Evolutionary conservation across 2,888 invertebrate genomes (phyloP), one percentile per base, ranked within the genome.

Genomic region (Eupithecia vulgata): DNA sequence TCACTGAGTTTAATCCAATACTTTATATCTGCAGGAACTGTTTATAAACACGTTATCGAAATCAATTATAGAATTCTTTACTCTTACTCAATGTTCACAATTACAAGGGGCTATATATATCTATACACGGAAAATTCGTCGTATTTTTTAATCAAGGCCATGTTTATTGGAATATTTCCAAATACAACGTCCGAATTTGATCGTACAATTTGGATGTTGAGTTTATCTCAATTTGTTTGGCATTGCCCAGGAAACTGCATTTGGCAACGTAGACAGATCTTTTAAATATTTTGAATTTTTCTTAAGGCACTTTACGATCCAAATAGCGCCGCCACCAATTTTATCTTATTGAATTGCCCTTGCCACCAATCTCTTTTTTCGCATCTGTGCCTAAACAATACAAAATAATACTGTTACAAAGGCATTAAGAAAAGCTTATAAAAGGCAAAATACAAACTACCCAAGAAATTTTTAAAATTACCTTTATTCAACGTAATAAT

Each of bases 161-260:
- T 64, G 42, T 37, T 61, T 7, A 17, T 78, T 79, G 79, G 78
- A 72, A 62, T 52, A 48, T 21, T 13, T 75, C 79, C 77, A 79
- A 76, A 72, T 48, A 62, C 30, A 69, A 25, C 57, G 37, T 75
- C 17, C 1, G 25, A 57, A 25, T 52, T 52, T 21, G 25, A 25
- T 25, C 57, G 57, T 57, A 57, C 57, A 13, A 13, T 25, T 25
- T 25, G 10, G 12, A 57, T 57, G 57, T 57, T 25, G 5, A 13
- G 25, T 25, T 10, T 57, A 57, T 57, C 57, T 21, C 12, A 25
- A 13, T 57, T 57, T 25, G 25, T 57, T 52, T 52, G 48, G 21
- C 57, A 21, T 57, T 57, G 57, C 57, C 25, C 25, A 57, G 57
- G 52, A 52, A 4, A 57, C 25, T 57, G 57, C 57, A 25, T 21